Conservation (phyloP, 2,113 vertebrate species). For the Erinaceus europaeus region DNA sequence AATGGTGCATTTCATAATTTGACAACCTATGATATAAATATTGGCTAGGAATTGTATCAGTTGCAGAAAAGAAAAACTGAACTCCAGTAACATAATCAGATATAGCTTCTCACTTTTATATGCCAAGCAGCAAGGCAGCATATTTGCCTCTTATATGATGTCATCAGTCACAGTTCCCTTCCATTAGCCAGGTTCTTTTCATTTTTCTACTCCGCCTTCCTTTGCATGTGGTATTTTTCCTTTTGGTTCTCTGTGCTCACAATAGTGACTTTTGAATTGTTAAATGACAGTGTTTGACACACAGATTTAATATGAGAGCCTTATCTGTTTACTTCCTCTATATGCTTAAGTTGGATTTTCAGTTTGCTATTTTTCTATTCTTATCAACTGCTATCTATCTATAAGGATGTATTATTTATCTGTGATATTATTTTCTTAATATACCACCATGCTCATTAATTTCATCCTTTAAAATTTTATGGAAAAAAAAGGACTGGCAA, state of each 20-base stretch:
- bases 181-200: neutral
- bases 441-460: neutral
- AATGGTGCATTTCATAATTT: neutral
- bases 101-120: neutral
- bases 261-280: neutral
- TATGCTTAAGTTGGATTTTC: neutral
- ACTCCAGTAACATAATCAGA: neutral
- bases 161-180: neutral
- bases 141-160: neutral
- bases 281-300: neutral
- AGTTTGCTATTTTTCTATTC: neutral
- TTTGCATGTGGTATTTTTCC: neutral
- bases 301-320: neutral
- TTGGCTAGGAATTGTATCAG: neutral
- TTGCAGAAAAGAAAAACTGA: neutral
- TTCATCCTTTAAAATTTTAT: neutral
- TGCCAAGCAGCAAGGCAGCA: neutral
- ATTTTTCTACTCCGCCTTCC: neutral
- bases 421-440: neutral
- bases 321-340: neutral
- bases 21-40: neutral
- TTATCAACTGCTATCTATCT: neutral
- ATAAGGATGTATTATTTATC: too few species aligned
- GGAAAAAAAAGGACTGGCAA: too few species aligned
- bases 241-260: neutral